Evolutionary conservation across 2,113 vertebrate species (phyloP).

Genomic region (Pseudolaguvia tuberculata): DNA sequence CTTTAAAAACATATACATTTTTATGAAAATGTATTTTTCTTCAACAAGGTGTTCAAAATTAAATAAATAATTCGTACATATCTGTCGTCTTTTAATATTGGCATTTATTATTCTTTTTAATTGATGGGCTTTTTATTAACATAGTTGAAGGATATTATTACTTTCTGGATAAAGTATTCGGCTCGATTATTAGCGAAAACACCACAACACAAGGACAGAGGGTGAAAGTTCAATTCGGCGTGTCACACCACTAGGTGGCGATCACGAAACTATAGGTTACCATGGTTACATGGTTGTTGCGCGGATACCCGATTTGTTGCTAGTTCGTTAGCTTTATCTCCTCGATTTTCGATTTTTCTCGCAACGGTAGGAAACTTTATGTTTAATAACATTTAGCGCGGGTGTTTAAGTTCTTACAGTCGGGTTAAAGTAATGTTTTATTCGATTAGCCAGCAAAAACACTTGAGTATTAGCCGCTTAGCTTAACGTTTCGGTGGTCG

Average conservation of each 20-base stretch:
- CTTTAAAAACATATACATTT: too few relatives aligned
- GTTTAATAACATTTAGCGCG: background rate
- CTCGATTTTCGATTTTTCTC: background rate
- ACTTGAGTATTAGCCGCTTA: slow-evolving; percentile 3
- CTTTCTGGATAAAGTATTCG: too few relatives aligned
- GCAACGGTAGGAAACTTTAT: background rate
- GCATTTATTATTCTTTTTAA: too few relatives aligned
- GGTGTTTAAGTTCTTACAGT: background rate
- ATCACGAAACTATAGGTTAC: background rate
- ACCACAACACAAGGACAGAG: too few relatives aligned
- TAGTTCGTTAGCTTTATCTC: background rate
- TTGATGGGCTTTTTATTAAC: too few relatives aligned
- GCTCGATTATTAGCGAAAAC: too few relatives aligned
- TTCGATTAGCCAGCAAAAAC: background rate
- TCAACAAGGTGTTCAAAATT: too few relatives aligned
- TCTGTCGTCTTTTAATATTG: too few relatives aligned
- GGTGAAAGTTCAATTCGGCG: too few relatives aligned
- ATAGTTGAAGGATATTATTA: too few relatives aligned
- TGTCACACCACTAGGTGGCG: background rate
- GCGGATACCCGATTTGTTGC: background rate
- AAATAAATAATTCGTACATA: too few relatives aligned
- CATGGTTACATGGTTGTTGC: slow-evolving; percentile 26
- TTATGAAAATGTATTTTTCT: too few relatives aligned
- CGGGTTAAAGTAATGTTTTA: background rate
- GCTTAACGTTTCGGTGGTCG: background rate